Base-by-base conservation (phyloP, 2,797 vertebrate genomes). In the Enteromius afrohamiltoni region DNA sequence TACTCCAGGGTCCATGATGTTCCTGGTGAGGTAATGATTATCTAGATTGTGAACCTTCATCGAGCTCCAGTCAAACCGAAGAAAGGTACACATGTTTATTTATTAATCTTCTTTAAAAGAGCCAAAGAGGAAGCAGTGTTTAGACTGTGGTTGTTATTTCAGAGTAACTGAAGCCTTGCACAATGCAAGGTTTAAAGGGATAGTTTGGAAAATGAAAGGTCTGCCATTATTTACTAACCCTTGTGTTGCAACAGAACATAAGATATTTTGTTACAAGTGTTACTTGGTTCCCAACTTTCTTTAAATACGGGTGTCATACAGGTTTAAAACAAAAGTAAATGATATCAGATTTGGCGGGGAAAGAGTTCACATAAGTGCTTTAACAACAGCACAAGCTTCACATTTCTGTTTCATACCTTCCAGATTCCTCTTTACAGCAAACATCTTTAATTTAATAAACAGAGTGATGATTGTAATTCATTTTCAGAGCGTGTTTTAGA, bases 51-150 rank as follows among this genome's bases (percentile, higher is more conserved):
- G 17, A 73, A 31, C 11, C 21, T 76, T 14, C 31, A 6, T 75
- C 7, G 40, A 58, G 34, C 17, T 40, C 8, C 0, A 3, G 51
- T 58, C 51, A 13, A 76, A 55, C 58, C 23, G 6, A 76, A 37
- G 51, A 40, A 40, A 9, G 1, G 7, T 58, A 6, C 1, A 40
- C 37, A 23, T 6, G 73, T 40, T n/a, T 10, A 40, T 58, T 31
- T 73, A 75, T 23, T 76, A 10, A 55, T 40, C 13, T 58, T 76
- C 19, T 58, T 76, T 58, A 40, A 75, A 55, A 40, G 31, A 10
- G 53, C 31, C 14, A n/a, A 53, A 76, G 19, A 37, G 1, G 19
- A 55, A 14, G 5, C 10, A 55, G 31, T 11, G 29, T 53, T 34
- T 74, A 6, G 17, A 21, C 21, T 53, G 10, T 53, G 23, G 9